Evolutionary conservation across 2,797 vertebrate genomes (phyloP).

Genomic region (Catostomus latipinnis): DNA sequence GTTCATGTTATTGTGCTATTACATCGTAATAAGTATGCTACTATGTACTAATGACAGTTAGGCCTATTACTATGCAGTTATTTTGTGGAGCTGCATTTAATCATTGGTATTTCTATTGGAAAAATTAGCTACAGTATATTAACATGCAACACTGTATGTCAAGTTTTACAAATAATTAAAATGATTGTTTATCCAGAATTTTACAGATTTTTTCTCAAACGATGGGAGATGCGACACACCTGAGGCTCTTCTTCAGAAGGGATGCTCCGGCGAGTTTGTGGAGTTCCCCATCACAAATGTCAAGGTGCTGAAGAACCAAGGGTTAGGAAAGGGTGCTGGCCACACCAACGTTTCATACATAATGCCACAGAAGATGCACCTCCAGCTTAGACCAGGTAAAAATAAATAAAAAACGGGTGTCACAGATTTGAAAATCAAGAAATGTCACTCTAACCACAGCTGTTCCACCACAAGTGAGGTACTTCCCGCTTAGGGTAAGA

Average conservation of each 20-base stretch:
- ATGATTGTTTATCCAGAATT: slow-evolving; percentile 82
- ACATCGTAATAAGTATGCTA: too few species aligned
- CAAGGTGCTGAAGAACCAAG: slow-evolving; percentile 79
- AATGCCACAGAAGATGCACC: slow-evolving; percentile 88
- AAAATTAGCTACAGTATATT: background rate
- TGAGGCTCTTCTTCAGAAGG: slow-evolving; percentile 82
- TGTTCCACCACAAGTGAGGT: background rate
- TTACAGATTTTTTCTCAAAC: slow-evolving; percentile 83
- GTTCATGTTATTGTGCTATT: too few species aligned
- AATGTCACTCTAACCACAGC: slow-evolving; percentile 32
- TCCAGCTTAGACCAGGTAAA: slow-evolving; percentile 88
- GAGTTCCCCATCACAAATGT: slow-evolving; percentile 85
- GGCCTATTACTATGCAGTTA: too few species aligned
- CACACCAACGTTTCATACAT: slow-evolving; percentile 85
- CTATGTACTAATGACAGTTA: too few species aligned
- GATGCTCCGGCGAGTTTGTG: slow-evolving; percentile 81
- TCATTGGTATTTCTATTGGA: background rate
- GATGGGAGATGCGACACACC: slow-evolving; percentile 86
- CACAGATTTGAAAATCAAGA: slow-evolving; percentile 41
- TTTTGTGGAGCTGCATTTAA: background rate
- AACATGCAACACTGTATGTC: background rate
- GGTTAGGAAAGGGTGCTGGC: slow-evolving; percentile 78
- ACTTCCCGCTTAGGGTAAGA: background rate
- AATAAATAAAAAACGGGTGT: slow-evolving; percentile 3
- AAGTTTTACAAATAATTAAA: background rate